phyloP scores from a whole-genome alignment of 2,888 invertebrate genomes.

The Globia sparganii region DNA sequence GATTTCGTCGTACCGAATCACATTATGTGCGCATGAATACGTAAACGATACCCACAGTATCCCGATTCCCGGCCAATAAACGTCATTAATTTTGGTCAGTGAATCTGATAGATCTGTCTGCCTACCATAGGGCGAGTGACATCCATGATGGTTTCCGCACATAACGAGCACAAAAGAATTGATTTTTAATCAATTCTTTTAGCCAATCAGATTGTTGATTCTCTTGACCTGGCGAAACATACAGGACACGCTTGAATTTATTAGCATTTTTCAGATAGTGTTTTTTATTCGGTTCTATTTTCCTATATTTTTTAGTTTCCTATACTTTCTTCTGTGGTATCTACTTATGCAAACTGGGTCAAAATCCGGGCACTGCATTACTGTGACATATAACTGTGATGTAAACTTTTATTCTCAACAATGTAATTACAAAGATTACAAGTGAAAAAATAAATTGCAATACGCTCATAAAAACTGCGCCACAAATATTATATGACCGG shows the following conservation, averaged over 20 bases:
- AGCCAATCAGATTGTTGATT: not conserved
- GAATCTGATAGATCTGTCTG: not conserved
- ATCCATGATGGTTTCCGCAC: not conserved
- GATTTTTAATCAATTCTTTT: not conserved
- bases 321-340: not conserved
- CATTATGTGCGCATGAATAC: not conserved
- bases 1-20: not conserved
- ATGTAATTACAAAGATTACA: conserved; percentile 1
- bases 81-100: not conserved
- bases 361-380: not conserved
- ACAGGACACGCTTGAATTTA: not conserved
- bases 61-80: not conserved
- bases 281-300: not conserved
- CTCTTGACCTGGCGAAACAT: not conserved
- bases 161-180: too few relatives aligned
- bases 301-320: not conserved
- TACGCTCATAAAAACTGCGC: conserved; percentile 23
- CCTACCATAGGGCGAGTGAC: too few relatives aligned
- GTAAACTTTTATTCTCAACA: conserved; percentile 21
- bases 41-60: not conserved
- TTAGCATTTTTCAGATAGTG: not conserved
- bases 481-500: not conserved
- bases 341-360: not conserved
- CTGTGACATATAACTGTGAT: conserved; percentile 31
- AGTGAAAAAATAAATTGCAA: conserved; percentile 26